These are phyloP conservation scores for Cottoperca gobio DNA, from an alignment of 2,797 vertebrate genomes.

Conservation along the genomic window DNA sequence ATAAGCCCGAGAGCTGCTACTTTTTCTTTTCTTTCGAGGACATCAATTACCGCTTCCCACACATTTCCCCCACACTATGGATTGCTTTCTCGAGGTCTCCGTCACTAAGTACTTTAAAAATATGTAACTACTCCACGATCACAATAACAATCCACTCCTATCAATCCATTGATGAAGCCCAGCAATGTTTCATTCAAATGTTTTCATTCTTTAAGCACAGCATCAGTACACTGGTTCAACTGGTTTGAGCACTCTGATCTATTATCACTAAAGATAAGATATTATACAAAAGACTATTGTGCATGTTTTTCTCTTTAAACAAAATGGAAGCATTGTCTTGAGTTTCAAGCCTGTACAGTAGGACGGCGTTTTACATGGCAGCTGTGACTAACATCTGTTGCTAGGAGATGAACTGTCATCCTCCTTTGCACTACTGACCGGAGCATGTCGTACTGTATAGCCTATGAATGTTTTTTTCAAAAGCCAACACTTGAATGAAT, in stretches of 20 bases:
- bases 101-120: conserved; percentile 9
- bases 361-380: background rate
- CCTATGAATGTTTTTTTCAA: background rate
- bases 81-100: background rate
- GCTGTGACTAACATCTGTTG: background rate
- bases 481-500: no score
- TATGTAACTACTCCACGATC: conserved; percentile 8
- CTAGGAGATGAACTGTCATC: background rate
- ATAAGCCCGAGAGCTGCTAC: conserved; percentile 20
- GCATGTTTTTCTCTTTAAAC: background rate
- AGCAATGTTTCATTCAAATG: background rate
- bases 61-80: background rate
- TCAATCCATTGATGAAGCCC: background rate
- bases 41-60: conserved; percentile 13
- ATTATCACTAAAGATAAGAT: background rate
- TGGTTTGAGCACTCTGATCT: background rate
- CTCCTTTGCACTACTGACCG: background rate
- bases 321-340: background rate
- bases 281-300: background rate
- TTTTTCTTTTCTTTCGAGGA: conserved; percentile 9
- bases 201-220: background rate
- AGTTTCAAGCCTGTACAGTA: background rate
- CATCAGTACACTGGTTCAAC: background rate
- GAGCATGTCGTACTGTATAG: background rate
- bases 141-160: background rate